Evolutionary conservation across 2,888 invertebrate species (phyloP), one percentile per base, ranked within the genome.

Genomic region (Xestoiulus laeticollis): DNA sequence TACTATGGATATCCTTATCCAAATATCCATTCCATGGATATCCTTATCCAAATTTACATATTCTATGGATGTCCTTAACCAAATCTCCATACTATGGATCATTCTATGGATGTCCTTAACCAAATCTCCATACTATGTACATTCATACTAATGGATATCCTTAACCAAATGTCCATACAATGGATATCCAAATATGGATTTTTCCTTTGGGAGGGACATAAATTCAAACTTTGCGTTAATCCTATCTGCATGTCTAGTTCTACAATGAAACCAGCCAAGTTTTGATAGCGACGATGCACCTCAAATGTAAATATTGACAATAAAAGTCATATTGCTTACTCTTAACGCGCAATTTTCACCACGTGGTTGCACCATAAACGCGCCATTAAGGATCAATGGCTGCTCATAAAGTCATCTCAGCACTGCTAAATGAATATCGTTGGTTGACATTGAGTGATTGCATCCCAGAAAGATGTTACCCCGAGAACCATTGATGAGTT

Each of bases 231-330:
- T 19, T 53, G 53, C 0, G 53, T 5, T 53, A 53, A 48, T 48
- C 48, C 16, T 16, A 16, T 48, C 48, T 10, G 12, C 48, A 43
- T n/a, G n/a, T n/a, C 44, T 8, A 44, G 19, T 14, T 19, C 14
- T 12, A 38, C 38, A 48, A 48, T 48, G 59, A n/a, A 59, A 59
- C 1, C n/a, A n/a, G n/a, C 19, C 59, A n/a, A 59, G 59, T 59
- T n/a, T 1, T 59, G 59, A 59, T n/a, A 59, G n/a, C 22, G n/a
- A 10, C 48, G 16, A 4, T 48, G 48, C 68, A 68, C 22, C 68
- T 26, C 1, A 68, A 68, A 68, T 68, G 68, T 68, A 68, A 68
- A 68, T 68, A 68, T 68, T 68, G 68, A 22, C 26, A 68, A 68
- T 68, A 26, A 68, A 68, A 26, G 26, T 68, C 22, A 8, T 14